These are phyloP conservation scores for Leucophenga montana DNA, from an alignment of 2,888 invertebrate species.

Conservation along the genomic window DNA sequence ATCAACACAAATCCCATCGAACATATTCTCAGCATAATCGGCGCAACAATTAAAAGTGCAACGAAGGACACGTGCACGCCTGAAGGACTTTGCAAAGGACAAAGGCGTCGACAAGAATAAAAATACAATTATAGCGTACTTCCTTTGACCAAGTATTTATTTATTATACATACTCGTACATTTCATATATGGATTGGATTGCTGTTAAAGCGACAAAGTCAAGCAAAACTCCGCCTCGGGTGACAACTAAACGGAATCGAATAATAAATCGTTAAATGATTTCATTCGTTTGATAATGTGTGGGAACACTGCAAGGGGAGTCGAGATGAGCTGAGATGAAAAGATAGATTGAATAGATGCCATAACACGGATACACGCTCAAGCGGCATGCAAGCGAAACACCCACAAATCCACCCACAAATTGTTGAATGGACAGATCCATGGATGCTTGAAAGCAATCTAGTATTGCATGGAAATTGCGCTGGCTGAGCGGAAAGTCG, in stretches of 20 bases:
- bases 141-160: slow-evolving; percentile 4
- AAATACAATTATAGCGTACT: slow-evolving; percentile 31
- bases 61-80: slow-evolving; percentile 35
- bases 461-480: neutral
- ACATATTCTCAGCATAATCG: neutral
- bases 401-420: slow-evolving; percentile 38
- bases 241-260: slow-evolving; percentile 5
- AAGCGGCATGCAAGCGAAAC: slow-evolving; percentile 24
- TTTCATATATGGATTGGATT: neutral
- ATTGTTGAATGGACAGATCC: neutral
- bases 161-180: neutral
- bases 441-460: neutral
- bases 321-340: neutral
- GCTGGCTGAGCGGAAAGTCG: slow-evolving; percentile 31
- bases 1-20: slow-evolving; percentile 33
- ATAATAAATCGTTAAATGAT: slow-evolving; percentile 24
- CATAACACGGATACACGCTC: neutral
- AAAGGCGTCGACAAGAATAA: slow-evolving; percentile 41
- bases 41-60: slow-evolving; percentile 40
- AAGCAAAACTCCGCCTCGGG: slow-evolving; percentile 3
- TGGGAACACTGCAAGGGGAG: neutral
- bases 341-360: slow-evolving; percentile 13
- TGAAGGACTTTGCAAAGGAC: neutral
- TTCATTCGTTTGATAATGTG: neutral
- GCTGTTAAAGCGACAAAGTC: neutral